Percentiles rank a stretch among this genome's conserved stretches.
These are phyloP conservation scores for Abramis brama DNA, from an alignment of 2,113 vertebrate species.

Conservation along the genomic window DNA sequence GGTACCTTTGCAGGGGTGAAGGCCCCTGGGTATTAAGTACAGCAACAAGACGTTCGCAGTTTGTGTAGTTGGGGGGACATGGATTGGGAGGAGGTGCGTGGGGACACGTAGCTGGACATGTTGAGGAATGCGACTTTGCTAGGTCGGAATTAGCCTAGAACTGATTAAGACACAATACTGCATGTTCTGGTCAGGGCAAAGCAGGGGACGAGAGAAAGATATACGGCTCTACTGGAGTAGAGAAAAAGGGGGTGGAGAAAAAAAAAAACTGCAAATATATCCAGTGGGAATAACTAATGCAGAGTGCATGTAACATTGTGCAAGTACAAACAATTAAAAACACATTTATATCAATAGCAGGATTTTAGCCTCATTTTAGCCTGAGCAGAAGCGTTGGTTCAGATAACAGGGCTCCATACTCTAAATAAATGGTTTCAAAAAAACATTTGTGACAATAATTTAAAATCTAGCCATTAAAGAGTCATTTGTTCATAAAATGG, in stretches of 20 bases:
- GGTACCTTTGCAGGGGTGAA: conserved; percentile 70
- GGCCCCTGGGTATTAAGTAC: conserved; percentile 75
- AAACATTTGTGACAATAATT: background rate
- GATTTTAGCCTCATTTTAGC: conserved; percentile 79
- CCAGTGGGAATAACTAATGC: conserved; percentile 68
- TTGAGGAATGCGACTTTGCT: conserved; percentile 58
- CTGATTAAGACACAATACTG: conserved; percentile 66
- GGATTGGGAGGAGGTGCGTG: conserved; percentile 36
- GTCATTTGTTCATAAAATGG: background rate
- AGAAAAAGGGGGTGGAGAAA: background rate
- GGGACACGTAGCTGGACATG: conserved; percentile 61
- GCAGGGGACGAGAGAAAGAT: conserved; percentile 49
- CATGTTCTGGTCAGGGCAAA: conserved; percentile 70
- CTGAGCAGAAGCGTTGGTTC: conserved; percentile 18
- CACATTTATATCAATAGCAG: conserved; percentile 75
- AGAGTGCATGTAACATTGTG: conserved; percentile 66
- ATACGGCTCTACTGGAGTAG: conserved; percentile 6
- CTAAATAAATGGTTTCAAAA: conserved; percentile 24
- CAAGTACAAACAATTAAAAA: conserved; percentile 77
- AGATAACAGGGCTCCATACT: background rate
- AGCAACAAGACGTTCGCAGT: conserved; percentile 70
- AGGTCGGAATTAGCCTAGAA: conserved; percentile 68
- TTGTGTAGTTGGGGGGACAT: conserved; percentile 10
- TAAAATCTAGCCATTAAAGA: conserved; percentile 18
- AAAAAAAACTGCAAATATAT: conserved; percentile 9